Base-by-base conservation (phyloP, 1,140 invertebrate genomes). In the Rhysida immarginata region DNA sequence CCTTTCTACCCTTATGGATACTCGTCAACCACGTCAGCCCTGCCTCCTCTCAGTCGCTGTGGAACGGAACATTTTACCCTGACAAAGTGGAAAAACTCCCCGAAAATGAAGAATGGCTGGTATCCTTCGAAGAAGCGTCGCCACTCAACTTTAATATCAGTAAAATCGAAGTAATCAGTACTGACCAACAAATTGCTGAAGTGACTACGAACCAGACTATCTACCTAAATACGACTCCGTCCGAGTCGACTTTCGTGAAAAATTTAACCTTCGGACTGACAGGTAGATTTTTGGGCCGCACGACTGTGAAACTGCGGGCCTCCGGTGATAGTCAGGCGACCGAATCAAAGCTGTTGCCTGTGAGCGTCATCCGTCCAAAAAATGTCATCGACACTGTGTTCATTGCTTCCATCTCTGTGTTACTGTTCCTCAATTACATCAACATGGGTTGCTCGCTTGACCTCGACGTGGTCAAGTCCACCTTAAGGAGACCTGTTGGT, bases 401-500 rank as follows among this genome's bases (percentile, higher is more conserved):
- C 62, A 82, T 84, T 0, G 76, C 71, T 41, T 85, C 84, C 55
- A 81, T 94, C 2, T 81, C 82, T 8, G 68, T 79, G 48, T 75
- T 96, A 45, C 86, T 94, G 51, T 81, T 82, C 0, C 72, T 93
- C 46, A 81, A 92, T 58, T 95, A 90, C 66, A 84, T 95, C 45
- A 93, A 95, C 70, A 94, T 95, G 74, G 92, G 92, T 0, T 93
- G 89, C 68, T 87, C 90, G 0, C 75, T 95, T 64, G 82, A 92
- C 66, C 79, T 87, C 74, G 64, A 73, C 0, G 77, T 84, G 3
- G 76, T 94, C 2, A 79, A 77, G 59, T 71, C 77, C 1, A 81
- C 83, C 13, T 57, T 94, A 1, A 79, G 73, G 57, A 78, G 75
- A 59, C 92, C 92, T 0, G 74, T 90, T n/a, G 87, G 85, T 27